A percentile compares a stretch with the other conserved stretches of the same genome.
phyloP scores from a whole-genome alignment of 2,113 vertebrate species.

The Jacana jacana region DNA sequence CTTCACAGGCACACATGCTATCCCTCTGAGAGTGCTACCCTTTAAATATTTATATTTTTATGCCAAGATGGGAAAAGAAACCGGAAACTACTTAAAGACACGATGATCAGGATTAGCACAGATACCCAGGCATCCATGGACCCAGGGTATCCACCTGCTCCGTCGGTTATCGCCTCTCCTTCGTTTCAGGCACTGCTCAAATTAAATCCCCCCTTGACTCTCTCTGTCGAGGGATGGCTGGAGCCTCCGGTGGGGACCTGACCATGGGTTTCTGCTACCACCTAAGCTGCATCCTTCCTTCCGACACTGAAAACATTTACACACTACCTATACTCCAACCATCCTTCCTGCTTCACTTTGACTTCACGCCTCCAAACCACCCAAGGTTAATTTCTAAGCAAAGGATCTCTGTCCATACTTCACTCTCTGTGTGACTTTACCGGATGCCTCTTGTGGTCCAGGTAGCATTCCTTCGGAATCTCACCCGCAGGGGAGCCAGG shows the following conservation, averaged over 20 bases:
- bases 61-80: not conserved
- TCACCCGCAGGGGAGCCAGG: not conserved
- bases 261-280: not conserved
- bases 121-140: not conserved
- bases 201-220: not conserved
- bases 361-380: not conserved
- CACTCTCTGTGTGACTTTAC: not conserved
- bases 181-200: not conserved
- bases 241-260: not conserved
- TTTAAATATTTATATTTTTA: not conserved
- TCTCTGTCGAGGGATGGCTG: not conserved
- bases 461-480: not conserved
- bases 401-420: not conserved
- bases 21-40: not conserved
- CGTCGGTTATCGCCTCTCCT: not conserved
- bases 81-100: not conserved
- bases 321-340: fast-evolving
- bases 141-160: not conserved
- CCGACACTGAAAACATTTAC: not conserved
- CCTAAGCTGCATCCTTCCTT: not conserved
- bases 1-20: not conserved
- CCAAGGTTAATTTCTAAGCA: not conserved
- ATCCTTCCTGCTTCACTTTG: not conserved
- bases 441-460: not conserved
- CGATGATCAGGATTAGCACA: not conserved